Base-by-base conservation (phyloP, 2,888 invertebrate genomes). In the Caenorhabditis sp. region DNA sequence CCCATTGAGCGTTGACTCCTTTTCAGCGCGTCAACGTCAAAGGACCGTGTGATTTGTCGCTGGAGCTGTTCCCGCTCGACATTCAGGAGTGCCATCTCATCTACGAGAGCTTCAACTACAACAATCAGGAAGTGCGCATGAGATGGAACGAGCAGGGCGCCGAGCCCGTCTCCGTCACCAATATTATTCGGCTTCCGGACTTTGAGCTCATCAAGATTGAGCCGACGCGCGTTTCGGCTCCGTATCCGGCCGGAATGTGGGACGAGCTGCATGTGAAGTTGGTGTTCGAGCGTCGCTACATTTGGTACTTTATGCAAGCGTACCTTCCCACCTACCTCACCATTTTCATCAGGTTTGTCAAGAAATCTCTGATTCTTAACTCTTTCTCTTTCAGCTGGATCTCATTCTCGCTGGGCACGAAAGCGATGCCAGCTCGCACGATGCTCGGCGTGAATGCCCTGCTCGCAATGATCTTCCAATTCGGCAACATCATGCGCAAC, bases 241-340 rank as follows among this genome's bases (percentile, higher is more conserved):
- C 85, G 1, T 85, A 86, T 65, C 86, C 86, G n/a, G 86, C 86
- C 17, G 87, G 87, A 53, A 87, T 87, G 86, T 88, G 88, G 88
- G 88, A 88, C 59, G 88, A 88, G 56, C 71, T 88, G 37, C 87
- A 88, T 52, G 85, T 88, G 30, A 74, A 81, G 32, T 66, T 88
- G 11, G 83, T 84, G 2, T 88, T 88, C 43, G 85, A 87, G 41
- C 45, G 88, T 15, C 63, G 87, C n/a, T 84, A 83, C 52, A 78
- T 85, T 43, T 87, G 86, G 86, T 88, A 88, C 59, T 87, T 89
- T 53, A 84, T 89, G 84, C 89, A 89, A 65, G 89, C 89, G 2
- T 89, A 89, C 52, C 81, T 89, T 8, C 89, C 88, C 0, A 88
- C 88, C 1, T 89, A 88, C 78, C 81, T 89, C 13, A 88, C 88